Evolutionary conservation across 2,797 vertebrate species (phyloP).

Genomic region (Acanthurus lineatus): DNA sequence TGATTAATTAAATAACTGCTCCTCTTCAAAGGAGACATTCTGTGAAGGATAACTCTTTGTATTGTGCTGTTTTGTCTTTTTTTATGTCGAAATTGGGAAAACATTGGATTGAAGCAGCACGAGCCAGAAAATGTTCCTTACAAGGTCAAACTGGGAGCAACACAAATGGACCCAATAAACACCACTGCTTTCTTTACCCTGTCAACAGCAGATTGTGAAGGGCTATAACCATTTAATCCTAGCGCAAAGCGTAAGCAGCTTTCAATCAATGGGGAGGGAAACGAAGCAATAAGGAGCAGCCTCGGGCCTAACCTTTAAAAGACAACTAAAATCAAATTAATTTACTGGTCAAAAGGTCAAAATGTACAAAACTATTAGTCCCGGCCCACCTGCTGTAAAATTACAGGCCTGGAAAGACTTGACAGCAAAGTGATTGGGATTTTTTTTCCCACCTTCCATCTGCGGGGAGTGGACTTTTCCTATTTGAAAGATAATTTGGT

Average conservation of each 20-base stretch:
- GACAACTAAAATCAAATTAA: conserved; percentile 84
- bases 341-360: conserved; percentile 85
- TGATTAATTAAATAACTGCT: conserved; percentile 79
- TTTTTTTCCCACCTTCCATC: conserved; percentile 65
- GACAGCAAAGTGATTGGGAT: conserved; percentile 68
- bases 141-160: conserved; percentile 74
- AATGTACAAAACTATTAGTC: conserved; percentile 80
- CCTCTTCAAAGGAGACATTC: conserved; percentile 67
- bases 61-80: conserved; percentile 53
- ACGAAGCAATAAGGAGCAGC: conserved; percentile 79
- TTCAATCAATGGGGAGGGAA: conserved; percentile 80
- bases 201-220: conserved; percentile 73
- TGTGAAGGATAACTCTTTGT: conserved; percentile 64
- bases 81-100: conserved; percentile 63
- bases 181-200: conserved; percentile 74
- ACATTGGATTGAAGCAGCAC: conserved; percentile 51
- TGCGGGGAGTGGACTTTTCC: conserved; percentile 77
- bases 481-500: conserved; percentile 85
- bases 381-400: conserved; percentile 76
- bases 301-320: conserved; percentile 85
- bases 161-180: conserved; percentile 79
- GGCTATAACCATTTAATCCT: conserved; percentile 82
- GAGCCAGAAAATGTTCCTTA: conserved; percentile 57
- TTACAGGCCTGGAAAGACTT: conserved; percentile 65
- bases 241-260: conserved; percentile 68